phyloP scores from a whole-genome alignment of 2,113 vertebrate genomes.

The Micronycteris hirsuta region DNA sequence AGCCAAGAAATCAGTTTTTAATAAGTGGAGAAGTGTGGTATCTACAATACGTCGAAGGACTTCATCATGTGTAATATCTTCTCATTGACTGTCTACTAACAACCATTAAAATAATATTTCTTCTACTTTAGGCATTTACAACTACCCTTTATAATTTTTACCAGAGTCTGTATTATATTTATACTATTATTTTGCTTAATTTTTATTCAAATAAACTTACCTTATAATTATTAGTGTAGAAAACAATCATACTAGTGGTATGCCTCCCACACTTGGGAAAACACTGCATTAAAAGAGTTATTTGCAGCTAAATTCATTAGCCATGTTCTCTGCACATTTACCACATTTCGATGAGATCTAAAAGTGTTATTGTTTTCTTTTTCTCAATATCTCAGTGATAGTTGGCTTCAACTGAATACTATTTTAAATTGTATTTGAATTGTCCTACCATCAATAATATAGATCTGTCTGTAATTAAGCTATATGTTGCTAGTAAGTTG shows the following conservation, averaged over 20 bases:
- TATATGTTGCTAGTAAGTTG: background rate
- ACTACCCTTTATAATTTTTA: background rate
- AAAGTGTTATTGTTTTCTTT: background rate
- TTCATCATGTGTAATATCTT: background rate
- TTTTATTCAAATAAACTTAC: background rate
- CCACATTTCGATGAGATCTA: background rate
- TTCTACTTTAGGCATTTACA: background rate
- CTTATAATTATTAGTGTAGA: background rate
- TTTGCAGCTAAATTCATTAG: background rate
- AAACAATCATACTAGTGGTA: background rate
- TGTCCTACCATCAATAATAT: background rate
- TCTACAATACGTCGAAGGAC: background rate
- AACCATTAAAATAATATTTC: background rate
- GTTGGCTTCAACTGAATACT: background rate
- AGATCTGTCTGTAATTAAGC: background rate
- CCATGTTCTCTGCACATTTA: background rate
- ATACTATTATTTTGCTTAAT: background rate
- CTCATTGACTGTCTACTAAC: background rate
- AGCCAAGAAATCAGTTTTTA: background rate
- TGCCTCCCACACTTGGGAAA: background rate
- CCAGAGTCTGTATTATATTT: background rate
- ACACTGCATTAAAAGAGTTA: background rate
- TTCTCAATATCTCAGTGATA: background rate
- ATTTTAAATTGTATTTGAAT: constrained; percentile 21
- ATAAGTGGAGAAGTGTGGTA: background rate